Evolutionary conservation across 2,888 invertebrate species (phyloP).

Genomic region (Sclerodermus sp.): DNA sequence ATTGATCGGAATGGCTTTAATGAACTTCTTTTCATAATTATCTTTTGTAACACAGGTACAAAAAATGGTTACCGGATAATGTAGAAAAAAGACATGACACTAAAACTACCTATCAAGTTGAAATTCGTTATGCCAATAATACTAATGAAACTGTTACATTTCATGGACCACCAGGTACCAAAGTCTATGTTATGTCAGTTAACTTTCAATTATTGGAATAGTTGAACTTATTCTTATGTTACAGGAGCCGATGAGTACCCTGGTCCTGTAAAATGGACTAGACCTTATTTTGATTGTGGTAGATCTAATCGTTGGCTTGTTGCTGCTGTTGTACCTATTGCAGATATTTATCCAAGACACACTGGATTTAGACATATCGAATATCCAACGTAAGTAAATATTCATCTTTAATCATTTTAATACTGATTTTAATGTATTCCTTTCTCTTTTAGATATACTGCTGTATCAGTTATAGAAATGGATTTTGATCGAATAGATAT

Average conservation of each 20-base stretch:
- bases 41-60: constrained; percentile 62
- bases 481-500: constrained; percentile 96
- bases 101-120: constrained; percentile 90
- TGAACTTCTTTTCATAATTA: background rate
- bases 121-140: constrained; percentile 90
- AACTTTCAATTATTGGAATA: no score
- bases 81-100: constrained; percentile 83
- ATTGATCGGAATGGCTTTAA: background rate
- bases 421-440: background rate
- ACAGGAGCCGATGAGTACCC: constrained; percentile 81
- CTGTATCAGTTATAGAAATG: constrained; percentile 89
- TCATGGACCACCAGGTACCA: constrained; percentile 83
- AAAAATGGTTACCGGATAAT: constrained; percentile 86
- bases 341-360: constrained; percentile 92
- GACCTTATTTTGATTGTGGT: constrained; percentile 95
- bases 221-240: constrained; percentile 6
- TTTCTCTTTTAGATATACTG: constrained; percentile 72
- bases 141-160: constrained; percentile 96
- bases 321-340: constrained; percentile 90
- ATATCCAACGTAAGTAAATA: constrained; percentile 78
- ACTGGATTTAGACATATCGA: constrained; percentile 91
- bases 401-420: constrained; percentile 2
- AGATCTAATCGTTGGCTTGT: constrained; percentile 95
- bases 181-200: no score
- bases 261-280: constrained; percentile 91